Evolutionary conservation across 2,113 vertebrate species (phyloP).

Genomic region (Columba janthina): DNA sequence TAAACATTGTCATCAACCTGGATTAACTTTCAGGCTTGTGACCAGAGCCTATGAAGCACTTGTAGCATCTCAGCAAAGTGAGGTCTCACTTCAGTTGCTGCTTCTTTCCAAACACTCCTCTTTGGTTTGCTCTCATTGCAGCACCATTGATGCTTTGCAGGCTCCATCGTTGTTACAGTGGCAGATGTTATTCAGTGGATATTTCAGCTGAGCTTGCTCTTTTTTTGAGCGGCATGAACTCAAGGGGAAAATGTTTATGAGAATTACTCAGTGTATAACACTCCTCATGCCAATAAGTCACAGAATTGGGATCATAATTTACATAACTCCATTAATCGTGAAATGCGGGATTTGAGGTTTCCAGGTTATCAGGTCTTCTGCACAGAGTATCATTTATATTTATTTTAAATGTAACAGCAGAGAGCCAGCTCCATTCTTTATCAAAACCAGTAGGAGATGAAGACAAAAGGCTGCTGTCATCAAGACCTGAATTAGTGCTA

Average conservation of each 20-base stretch:
- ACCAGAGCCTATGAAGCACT: background rate
- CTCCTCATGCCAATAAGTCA: background rate
- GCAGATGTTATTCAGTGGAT: fast-evolving
- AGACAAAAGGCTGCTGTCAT: background rate
- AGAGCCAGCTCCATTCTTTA: background rate
- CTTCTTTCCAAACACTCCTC: background rate
- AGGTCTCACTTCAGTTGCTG: background rate
- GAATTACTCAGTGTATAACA: background rate
- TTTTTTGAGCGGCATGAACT: background rate
- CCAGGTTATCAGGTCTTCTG: background rate
- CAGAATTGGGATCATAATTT: background rate
- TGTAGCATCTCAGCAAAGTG: background rate
- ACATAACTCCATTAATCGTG: background rate
- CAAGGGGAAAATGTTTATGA: background rate
- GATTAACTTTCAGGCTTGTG: background rate
- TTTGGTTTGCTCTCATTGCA: background rate
- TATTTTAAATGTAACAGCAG: background rate
- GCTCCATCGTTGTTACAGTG: background rate
- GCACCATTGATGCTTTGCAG: background rate
- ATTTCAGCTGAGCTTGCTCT: background rate
- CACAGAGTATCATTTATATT: background rate
- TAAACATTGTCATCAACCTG: background rate
- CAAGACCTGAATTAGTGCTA: background rate
- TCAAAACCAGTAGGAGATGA: background rate
- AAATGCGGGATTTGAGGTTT: background rate